Evolutionary conservation across 2,113 vertebrate species (phyloP), one percentile per base, ranked within the genome.

Genomic region (Peromyscus leucopus): DNA sequence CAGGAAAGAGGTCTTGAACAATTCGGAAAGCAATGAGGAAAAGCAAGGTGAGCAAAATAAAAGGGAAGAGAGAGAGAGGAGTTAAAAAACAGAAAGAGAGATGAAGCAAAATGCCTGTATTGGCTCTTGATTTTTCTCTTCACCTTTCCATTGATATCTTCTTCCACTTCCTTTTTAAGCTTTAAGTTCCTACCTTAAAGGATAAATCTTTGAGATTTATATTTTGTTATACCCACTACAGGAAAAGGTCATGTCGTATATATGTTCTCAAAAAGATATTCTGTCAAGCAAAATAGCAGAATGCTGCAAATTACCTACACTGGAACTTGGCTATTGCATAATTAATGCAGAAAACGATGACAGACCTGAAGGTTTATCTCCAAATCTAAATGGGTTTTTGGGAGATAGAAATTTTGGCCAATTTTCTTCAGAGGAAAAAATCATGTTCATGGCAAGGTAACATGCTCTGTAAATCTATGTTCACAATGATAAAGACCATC

Each of bases 381-480:
- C 90, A 36, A 97, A 91, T 0, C 0, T 98, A 51, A 97, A 85
- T 31, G 85, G 98, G 7, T 98, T 98, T 76, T 96, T 98, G 79
- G 97, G 98, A 88, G 98, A 98, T 39, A 97, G 96, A 86, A 95
- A 98, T 88, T 84, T 97, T 26, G 97, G 96, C 15, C 89, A 98
- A 1, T 92, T 95, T 72, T 98, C 98, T 95, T 92, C 96, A 51
- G 94, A 7, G 86, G 97, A 98, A n/a, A 98, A 98, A 78, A 98
- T 98, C 5, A 33, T 21, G 6, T 98, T 97, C 57, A 71, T 98
- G 59, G 98, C 98, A 93, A 98, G 98, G 98, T 99, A 98, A 95
- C 2, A 46, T 9, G 21, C 26, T 36, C 42, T 95, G 28, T 59
- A 55, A 86, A 87, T 39, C 9, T 87, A 31, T 46, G 8, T 76